These are phyloP conservation scores for Arenaria interpres DNA, from an alignment of 2,113 vertebrate genomes.

Conservation along the genomic window DNA sequence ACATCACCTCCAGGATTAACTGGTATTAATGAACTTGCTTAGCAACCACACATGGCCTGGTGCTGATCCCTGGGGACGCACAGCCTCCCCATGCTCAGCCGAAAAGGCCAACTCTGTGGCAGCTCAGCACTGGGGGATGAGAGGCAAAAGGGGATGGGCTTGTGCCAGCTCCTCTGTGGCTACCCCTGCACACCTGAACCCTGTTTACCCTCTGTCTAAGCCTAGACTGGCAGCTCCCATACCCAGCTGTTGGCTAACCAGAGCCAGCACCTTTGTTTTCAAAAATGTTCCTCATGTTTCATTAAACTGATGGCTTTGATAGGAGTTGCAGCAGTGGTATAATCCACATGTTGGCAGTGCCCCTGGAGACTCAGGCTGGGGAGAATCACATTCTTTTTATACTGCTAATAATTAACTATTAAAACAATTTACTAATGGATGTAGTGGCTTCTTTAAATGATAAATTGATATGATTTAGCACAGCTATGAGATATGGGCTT, in stretches of 20 bases:
- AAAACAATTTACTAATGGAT: slow-evolving; percentile 63
- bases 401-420: slow-evolving; percentile 52
- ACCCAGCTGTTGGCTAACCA: neutral
- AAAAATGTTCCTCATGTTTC: neutral
- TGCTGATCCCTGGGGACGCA: neutral
- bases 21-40: neutral
- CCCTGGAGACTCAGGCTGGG: neutral
- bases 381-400: slow-evolving; percentile 13
- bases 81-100: neutral
- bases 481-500: neutral
- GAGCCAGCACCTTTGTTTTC: neutral
- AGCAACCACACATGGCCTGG: neutral
- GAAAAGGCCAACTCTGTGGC: neutral
- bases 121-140: accelerated
- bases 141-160: neutral
- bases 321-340: neutral
- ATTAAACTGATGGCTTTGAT: neutral
- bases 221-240: neutral
- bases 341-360: neutral
- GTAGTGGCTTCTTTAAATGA: slow-evolving; percentile 46
- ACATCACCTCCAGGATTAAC: neutral
- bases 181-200: accelerated
- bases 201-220: neutral
- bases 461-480: slow-evolving; percentile 28
- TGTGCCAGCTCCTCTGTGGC: neutral